phyloP scores from a whole-genome alignment of 1,140 invertebrate genomes.

The Brachionus plicatilis region DNA sequence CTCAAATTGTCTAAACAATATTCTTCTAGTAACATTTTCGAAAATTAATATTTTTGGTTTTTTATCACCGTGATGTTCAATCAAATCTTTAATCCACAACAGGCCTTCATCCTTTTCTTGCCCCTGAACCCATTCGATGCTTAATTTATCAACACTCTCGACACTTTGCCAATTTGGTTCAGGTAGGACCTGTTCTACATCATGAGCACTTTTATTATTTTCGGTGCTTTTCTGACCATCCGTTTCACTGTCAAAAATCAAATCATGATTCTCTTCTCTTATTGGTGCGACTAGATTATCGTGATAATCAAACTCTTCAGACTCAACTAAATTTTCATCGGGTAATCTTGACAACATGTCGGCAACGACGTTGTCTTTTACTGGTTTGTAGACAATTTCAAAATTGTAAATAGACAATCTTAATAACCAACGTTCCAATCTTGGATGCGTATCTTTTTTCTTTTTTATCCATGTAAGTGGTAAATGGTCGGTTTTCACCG shows the following conservation, averaged over 20 bases:
- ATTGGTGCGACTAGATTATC: not conserved
- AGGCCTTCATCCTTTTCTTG: not conserved
- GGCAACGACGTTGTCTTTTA: not conserved
- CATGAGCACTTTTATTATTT: not conserved
- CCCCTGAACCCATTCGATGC: not conserved
- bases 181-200: not conserved
- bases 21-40: not conserved
- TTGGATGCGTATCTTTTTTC: slow-evolving; percentile 40
- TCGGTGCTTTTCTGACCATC: not conserved
- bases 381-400: not conserved
- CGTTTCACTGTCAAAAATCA: not conserved
- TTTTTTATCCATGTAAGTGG: slow-evolving; percentile 52
- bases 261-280: not conserved
- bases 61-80: not conserved
- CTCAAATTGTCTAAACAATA: not conserved
- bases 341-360: not conserved
- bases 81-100: not conserved
- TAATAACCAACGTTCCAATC: slow-evolving; percentile 1
- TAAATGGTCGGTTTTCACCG: slow-evolving; percentile 57
- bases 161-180: not conserved
- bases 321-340: not conserved
- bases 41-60: slow-evolving; percentile 22
- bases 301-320: not conserved
- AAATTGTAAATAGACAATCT: not conserved
- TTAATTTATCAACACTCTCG: not conserved